Conservation (phyloP, 2,797 vertebrate species). For the Hypotaenidia okinawae region DNA sequence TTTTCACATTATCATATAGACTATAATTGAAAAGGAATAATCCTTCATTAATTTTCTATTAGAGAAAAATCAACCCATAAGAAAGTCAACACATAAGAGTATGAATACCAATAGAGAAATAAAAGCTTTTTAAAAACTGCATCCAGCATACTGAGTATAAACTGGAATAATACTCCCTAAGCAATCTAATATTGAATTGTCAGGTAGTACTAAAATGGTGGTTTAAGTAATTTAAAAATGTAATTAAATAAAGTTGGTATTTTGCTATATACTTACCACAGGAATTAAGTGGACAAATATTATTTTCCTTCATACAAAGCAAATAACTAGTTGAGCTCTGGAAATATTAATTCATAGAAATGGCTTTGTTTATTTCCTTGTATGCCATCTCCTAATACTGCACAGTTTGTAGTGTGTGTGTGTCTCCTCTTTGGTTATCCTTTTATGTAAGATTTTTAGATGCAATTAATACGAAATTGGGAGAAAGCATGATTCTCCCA, state of each 20-base stretch:
- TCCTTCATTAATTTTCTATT: conserved; percentile 29
- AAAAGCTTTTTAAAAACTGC: neutral
- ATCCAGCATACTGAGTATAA: neutral
- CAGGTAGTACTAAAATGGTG: neutral
- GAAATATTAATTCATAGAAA: neutral
- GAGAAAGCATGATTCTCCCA: neutral
- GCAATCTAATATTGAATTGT: neutral
- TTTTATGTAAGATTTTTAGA: neutral
- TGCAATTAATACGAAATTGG: neutral
- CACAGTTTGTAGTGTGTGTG: neutral
- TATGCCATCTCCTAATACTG: neutral
- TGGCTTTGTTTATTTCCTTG: neutral
- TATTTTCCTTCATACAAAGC: neutral
- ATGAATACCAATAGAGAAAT: neutral
- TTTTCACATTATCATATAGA: conserved; percentile 6
- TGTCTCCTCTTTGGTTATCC: neutral
- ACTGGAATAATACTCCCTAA: neutral
- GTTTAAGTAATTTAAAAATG: neutral
- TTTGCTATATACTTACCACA: neutral
- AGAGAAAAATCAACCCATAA: conserved; percentile 15
- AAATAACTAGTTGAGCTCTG: neutral
- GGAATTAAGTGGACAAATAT: neutral
- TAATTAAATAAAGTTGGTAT: neutral
- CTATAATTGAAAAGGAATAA: conserved; percentile 21
- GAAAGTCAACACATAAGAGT: neutral